Evolutionary conservation across 2,888 invertebrate genomes (phyloP).

Genomic region (Himalopsyche kuldschensis): DNA sequence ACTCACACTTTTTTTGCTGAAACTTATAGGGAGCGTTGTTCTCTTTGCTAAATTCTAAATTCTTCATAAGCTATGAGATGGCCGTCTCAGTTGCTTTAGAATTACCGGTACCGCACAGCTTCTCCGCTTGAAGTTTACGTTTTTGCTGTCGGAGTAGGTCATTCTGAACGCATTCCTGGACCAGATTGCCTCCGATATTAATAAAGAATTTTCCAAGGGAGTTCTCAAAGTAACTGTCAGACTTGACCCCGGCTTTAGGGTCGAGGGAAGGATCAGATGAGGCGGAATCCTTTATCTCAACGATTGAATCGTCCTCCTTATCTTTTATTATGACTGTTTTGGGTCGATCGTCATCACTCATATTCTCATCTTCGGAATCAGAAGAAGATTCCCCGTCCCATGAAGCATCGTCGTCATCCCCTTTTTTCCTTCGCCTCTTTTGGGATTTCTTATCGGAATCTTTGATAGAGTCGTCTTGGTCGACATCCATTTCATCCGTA

Average conservation of each 20-base stretch:
- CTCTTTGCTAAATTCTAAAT: conserved; percentile 82
- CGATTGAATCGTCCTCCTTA: conserved; percentile 57
- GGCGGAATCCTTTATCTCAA: conserved; percentile 55
- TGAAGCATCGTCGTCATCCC: conserved; percentile 60
- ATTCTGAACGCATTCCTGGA: conserved; percentile 91
- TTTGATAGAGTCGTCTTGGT: conserved; percentile 43
- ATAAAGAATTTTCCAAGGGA: conserved; percentile 88
- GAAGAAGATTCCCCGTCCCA: conserved; percentile 60
- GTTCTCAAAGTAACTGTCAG: conserved; percentile 79
- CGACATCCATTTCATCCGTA: conserved; percentile 9
- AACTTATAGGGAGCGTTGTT: conserved; percentile 80
- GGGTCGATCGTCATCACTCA: conserved; percentile 49
- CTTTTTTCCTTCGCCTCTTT: conserved; percentile 45
- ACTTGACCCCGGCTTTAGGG: conserved; percentile 52
- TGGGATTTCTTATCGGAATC: conserved; percentile 45
- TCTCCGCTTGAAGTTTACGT: conserved; percentile 75
- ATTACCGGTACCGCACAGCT: conserved; percentile 60
- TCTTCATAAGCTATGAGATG: conserved; percentile 80
- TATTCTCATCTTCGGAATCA: conserved; percentile 58
- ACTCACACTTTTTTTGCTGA: conserved; percentile 80
- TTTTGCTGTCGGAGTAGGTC: conserved; percentile 87
- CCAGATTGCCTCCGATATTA: conserved; percentile 87
- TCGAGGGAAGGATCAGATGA: conserved; percentile 49
- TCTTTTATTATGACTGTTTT: conserved; percentile 59
- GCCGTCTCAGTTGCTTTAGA: conserved; percentile 73